Conservation (phyloP, 2,888 invertebrate genomes). For the Acheta domesticus region DNA sequence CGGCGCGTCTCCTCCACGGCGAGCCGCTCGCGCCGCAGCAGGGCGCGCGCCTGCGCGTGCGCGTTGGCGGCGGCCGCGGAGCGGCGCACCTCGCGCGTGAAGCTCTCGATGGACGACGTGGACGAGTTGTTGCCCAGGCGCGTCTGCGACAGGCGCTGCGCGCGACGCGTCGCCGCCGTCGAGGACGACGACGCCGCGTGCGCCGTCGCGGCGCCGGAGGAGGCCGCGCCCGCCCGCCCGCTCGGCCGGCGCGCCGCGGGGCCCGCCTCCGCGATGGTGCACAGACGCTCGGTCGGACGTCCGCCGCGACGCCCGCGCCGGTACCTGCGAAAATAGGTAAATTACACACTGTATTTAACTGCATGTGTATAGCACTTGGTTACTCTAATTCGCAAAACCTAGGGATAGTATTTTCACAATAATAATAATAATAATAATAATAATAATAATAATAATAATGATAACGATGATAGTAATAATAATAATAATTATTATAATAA, state of each 20-base stretch:
- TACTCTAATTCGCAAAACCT: too few species aligned
- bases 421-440: too few species aligned
- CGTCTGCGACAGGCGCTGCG: conserved; percentile 29
- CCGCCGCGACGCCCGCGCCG: conserved; percentile 34
- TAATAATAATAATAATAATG: too few species aligned
- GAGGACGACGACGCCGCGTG: conserved; percentile 25
- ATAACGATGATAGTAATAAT: too few species aligned
- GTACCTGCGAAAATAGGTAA: conserved; percentile 25
- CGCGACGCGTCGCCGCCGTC: neutral
- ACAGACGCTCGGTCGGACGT: conserved; percentile 30
- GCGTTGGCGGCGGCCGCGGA: conserved; percentile 12
- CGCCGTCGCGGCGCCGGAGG: conserved; percentile 20
- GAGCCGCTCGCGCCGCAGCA: conserved; percentile 25
- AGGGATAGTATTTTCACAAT: too few species aligned
- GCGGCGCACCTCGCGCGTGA: conserved; percentile 39
- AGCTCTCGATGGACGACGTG: conserved; percentile 45
- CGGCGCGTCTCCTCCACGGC: conserved; percentile 33
- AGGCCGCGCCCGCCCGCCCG: neutral
- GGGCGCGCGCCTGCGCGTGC: conserved; percentile 1
- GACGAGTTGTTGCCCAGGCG: conserved; percentile 46
- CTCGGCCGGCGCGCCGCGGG: conserved; percentile 22
- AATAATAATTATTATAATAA: too few species aligned
- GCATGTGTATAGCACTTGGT: too few species aligned
- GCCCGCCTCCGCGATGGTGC: conserved; percentile 38
- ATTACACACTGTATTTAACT: too few species aligned